These are phyloP conservation scores for Lepidocyrtoides sp. DNA, from an alignment of 2,888 invertebrate species.

Conservation along the genomic window DNA sequence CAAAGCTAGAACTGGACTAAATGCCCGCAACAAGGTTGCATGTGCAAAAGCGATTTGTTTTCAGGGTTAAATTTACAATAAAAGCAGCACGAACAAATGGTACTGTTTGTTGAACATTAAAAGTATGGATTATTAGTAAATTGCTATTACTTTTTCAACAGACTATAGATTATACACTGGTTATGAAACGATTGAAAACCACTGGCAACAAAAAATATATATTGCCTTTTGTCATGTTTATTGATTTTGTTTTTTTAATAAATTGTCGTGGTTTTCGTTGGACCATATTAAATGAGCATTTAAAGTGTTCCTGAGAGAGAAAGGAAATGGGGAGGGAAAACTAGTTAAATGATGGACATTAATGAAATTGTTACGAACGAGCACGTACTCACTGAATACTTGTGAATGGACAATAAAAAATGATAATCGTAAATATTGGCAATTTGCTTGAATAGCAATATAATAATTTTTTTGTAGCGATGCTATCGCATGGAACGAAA, in stretches of 20 bases:
- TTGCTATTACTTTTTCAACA: not conserved
- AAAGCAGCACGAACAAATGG: not conserved
- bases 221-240: conserved; percentile 13
- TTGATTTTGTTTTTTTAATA: not conserved
- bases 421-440: not conserved
- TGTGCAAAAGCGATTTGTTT: not conserved
- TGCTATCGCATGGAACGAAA: conserved; percentile 34
- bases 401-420: not conserved
- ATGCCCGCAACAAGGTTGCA: not conserved
- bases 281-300: conserved; percentile 9
- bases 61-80: conserved; percentile 7
- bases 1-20: not conserved
- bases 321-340: not conserved
- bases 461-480: not conserved
- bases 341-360: conserved; percentile 24
- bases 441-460: not conserved
- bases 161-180: not conserved
- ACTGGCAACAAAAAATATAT: not conserved
- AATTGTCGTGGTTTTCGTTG: conserved; percentile 1
- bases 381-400: not conserved
- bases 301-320: not conserved
- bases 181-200: not conserved
- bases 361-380: not conserved
- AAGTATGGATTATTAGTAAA: not conserved
- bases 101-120: not conserved